Conservation (phyloP, 2,888 invertebrate genomes). For the Apocheima hispidaria region DNA sequence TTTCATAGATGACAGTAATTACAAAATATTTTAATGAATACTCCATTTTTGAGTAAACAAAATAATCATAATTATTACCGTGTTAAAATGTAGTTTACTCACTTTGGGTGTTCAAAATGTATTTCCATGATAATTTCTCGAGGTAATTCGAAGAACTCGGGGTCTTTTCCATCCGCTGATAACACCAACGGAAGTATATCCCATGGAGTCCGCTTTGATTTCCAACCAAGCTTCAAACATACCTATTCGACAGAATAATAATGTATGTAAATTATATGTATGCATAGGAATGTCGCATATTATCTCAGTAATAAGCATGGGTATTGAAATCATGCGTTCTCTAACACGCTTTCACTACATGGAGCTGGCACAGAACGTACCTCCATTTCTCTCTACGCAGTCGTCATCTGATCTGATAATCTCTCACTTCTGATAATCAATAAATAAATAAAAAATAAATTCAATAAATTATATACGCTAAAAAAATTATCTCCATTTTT, state of each 20-base stretch:
- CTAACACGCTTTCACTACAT: too few species aligned
- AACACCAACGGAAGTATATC: constrained; percentile 96
- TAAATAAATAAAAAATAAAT: too few species aligned
- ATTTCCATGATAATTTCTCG: constrained; percentile 95
- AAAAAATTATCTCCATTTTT: too few species aligned
- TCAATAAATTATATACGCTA: too few species aligned
- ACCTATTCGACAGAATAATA: constrained; percentile 82
- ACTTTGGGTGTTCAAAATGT: constrained; percentile 94
- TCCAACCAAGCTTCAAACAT: constrained; percentile 96
- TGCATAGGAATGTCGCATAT: not conserved
- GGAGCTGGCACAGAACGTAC: too few species aligned
- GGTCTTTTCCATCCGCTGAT: constrained; percentile 97
- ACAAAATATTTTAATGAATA: too few species aligned
- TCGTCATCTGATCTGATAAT: too few species aligned
- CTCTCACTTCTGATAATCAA: too few species aligned
- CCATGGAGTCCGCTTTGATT: constrained; percentile 90
- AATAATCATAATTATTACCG: too few species aligned
- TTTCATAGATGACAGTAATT: not conserved
- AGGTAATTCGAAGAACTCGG: constrained; percentile 97
- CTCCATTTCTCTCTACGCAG: too few species aligned
- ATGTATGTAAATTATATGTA: not conserved
- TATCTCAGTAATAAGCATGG: not conserved
- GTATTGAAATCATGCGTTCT: too few species aligned
- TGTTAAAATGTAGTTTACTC: constrained; percentile 81
- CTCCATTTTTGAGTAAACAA: not conserved